These are phyloP conservation scores for Phainopepla nitens DNA, from an alignment of 2,113 vertebrate genomes.

Conservation along the genomic window DNA sequence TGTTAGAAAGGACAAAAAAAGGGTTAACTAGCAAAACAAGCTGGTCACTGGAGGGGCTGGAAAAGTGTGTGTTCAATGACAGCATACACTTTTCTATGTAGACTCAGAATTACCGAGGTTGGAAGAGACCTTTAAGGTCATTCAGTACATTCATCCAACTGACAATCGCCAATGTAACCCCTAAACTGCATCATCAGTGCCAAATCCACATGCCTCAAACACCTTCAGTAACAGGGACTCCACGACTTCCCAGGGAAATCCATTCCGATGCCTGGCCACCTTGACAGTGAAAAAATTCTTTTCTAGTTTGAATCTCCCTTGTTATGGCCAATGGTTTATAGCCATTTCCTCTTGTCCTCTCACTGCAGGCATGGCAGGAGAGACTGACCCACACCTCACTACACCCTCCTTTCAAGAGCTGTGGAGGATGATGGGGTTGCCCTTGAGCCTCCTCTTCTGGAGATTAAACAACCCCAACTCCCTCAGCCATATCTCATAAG, in stretches of 20 bases:
- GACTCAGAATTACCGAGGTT: neutral
- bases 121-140: neutral
- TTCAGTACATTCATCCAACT: rapidly evolving
- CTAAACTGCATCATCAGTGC: neutral
- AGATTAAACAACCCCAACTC: neutral
- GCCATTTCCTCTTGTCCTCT: neutral
- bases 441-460: neutral
- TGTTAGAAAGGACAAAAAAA: neutral
- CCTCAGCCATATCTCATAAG: neutral
- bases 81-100: neutral
- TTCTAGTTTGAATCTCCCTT: neutral
- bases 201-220: neutral
- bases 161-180: neutral
- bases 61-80: neutral
- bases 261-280: neutral
- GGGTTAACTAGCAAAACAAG: neutral
- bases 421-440: rapidly evolving
- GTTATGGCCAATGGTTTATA: rapidly evolving
- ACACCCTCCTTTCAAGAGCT: neutral
- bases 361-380: rapidly evolving
- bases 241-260: neutral
- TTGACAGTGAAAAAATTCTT: neutral
- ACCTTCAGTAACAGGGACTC: neutral
- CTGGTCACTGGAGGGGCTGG: rapidly evolving
- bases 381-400: too few species aligned